A percentile compares a stretch with the other conserved stretches of the same genome.
phyloP scores from a whole-genome alignment of 2,113 vertebrate species.

The Brachypteracias leptosomus region DNA sequence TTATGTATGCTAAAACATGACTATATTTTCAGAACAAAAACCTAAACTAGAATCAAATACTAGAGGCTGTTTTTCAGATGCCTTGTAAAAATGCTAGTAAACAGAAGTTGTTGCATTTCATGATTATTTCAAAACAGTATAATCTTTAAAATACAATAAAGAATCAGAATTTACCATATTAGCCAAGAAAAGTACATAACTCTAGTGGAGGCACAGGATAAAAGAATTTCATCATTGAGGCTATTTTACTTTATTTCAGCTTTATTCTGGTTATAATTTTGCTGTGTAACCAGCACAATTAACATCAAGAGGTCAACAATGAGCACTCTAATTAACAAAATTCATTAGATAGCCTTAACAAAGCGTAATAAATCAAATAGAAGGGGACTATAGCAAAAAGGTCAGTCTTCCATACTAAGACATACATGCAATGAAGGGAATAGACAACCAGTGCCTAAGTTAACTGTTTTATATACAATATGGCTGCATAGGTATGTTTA shows the following conservation, averaged over 20 bases:
- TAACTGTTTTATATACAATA: not conserved
- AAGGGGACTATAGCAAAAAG: not conserved
- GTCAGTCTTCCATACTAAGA: not conserved
- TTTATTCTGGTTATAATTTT: not conserved
- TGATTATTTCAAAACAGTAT: not conserved
- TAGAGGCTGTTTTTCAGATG: not conserved
- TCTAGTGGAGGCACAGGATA: not conserved
- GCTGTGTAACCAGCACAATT: not conserved
- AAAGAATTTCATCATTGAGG: not conserved
- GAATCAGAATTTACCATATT: not conserved
- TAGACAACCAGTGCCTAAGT: not conserved
- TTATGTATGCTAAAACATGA: not conserved
- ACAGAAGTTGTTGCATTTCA: not conserved
- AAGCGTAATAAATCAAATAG: not conserved
- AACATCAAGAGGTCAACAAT: not conserved
- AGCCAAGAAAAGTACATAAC: not conserved
- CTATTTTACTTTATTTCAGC: not conserved
- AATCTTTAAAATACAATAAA: not conserved
- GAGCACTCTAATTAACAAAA: not conserved
- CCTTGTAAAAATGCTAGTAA: not conserved
- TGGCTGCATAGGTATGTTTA: not conserved
- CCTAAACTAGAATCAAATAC: not conserved
- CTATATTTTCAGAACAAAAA: not conserved
- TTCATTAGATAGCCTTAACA: not conserved
- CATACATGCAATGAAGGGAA: not conserved